Conservation (phyloP, 35 echinoderm and acorn worm species). For the Hemicentrotus pulcherrimus region DNA sequence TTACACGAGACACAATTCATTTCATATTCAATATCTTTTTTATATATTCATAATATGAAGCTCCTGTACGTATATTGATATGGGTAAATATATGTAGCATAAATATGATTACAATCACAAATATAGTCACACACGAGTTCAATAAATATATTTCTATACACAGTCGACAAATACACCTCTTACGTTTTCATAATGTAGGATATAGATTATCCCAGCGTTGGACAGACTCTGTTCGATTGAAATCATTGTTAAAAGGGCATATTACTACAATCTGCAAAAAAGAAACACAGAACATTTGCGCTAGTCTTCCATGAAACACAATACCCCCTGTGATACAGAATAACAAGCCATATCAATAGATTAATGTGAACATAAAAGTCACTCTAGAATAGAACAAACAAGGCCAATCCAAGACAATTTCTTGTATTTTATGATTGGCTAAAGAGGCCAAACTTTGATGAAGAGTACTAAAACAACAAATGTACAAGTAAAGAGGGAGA, state of each 20-base stretch:
- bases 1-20: not conserved
- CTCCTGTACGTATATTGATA: not conserved
- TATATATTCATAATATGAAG: slow-evolving; percentile 1
- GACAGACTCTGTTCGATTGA: not conserved
- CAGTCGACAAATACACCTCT: not conserved
- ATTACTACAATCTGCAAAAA: not conserved
- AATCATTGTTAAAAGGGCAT: not conserved
- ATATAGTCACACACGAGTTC: slow-evolving; percentile 2
- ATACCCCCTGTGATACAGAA: too few species aligned
- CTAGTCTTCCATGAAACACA: too few species aligned
- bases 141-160: slow-evolving; percentile 21
- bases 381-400: too few species aligned
- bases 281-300: too few species aligned
- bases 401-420: too few species aligned
- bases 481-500: too few species aligned
- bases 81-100: not conserved
- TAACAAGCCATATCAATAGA: too few species aligned
- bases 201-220: not conserved
- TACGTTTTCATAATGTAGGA: not conserved
- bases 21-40: slow-evolving; percentile 3
- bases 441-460: too few species aligned
- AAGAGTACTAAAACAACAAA: too few species aligned
- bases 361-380: too few species aligned
- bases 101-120: slow-evolving; percentile 14
- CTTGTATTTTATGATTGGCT: too few species aligned